Percentiles rank a stretch among this genome's conserved stretches.
These are phyloP conservation scores for Scaptomyza reducta DNA, from an alignment of 2,888 invertebrate species.

Conservation along the genomic window DNA sequence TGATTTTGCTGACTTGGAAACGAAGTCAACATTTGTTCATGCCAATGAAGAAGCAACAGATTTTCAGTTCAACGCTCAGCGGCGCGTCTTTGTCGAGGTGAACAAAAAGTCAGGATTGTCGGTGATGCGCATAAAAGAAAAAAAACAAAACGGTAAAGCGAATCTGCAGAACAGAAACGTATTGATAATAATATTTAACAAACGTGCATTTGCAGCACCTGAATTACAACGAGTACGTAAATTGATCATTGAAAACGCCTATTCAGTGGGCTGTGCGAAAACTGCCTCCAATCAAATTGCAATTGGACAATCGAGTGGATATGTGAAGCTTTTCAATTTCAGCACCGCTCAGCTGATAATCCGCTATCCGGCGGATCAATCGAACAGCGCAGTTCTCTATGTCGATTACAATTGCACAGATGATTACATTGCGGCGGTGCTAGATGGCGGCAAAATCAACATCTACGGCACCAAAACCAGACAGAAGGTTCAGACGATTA, in stretches of 20 bases:
- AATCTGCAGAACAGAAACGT: neutral
- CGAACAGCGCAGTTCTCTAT: conserved; percentile 77
- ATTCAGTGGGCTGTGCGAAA: conserved; percentile 81
- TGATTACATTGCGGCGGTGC: conserved; percentile 82
- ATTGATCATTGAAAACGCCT: conserved; percentile 80
- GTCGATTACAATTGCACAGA: conserved; percentile 83
- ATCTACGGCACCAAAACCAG: conserved; percentile 82
- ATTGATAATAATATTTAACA: neutral
- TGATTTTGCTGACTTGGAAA: conserved; percentile 80
- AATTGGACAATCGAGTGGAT: conserved; percentile 81
- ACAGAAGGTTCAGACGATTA: conserved; percentile 79
- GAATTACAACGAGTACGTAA: conserved; percentile 81
- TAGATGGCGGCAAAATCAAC: conserved; percentile 81
- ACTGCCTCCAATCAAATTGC: conserved; percentile 81
- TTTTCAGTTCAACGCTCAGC: conserved; percentile 81
- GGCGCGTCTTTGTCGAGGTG: conserved; percentile 79
- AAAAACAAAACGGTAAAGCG: conserved; percentile 62
- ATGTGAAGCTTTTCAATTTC: conserved; percentile 79
- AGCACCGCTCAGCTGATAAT: conserved; percentile 74
- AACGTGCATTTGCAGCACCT: conserved; percentile 38
- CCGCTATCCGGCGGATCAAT: conserved; percentile 78
- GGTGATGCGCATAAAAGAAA: conserved; percentile 81
- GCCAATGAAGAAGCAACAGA: conserved; percentile 79
- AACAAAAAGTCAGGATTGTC: conserved; percentile 82
- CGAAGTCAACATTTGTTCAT: conserved; percentile 78